Percentiles rank a stretch among this genome's conserved stretches.
These are phyloP conservation scores for Corbicula japonica DNA, from an alignment of 2,888 invertebrate genomes.

Conservation along the genomic window DNA sequence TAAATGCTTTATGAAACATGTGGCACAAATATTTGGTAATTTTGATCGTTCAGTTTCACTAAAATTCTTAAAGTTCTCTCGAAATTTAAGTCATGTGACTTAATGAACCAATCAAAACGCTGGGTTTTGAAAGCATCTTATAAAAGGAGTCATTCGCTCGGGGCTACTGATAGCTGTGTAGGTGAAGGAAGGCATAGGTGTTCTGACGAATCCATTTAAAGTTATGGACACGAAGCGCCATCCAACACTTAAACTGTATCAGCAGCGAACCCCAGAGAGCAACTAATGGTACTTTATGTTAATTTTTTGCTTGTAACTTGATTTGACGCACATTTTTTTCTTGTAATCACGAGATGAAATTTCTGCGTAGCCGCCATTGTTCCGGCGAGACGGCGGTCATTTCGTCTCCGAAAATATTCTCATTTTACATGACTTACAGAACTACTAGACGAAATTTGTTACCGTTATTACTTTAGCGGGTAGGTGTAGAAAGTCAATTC, in stretches of 20 bases:
- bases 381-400: constrained; percentile 48
- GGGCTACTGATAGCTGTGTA: constrained; percentile 78
- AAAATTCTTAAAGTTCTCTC: constrained; percentile 12
- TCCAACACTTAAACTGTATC: constrained; percentile 87
- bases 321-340: constrained; percentile 30
- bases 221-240: constrained; percentile 88
- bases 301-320: constrained; percentile 77
- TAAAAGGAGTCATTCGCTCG: constrained; percentile 72
- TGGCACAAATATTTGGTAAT: constrained; percentile 22
- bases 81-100: constrained; percentile 82
- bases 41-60: neutral
- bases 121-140: constrained; percentile 80
- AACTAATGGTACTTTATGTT: constrained; percentile 87
- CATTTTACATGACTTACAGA: constrained; percentile 1
- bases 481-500: no score
- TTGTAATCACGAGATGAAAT: constrained; percentile 24
- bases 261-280: constrained; percentile 87
- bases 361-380: constrained; percentile 65
- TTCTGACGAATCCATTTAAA: constrained; percentile 80
- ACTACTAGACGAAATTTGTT: no score
- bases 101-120: constrained; percentile 82
- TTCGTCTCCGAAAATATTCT: constrained; percentile 51
- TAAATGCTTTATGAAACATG: constrained; percentile 46
- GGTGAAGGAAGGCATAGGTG: constrained; percentile 79
- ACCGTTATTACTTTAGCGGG: no score